These are phyloP conservation scores for Hirtodrosophila histrioides DNA, from an alignment of 2,888 invertebrate species.

Conservation along the genomic window DNA sequence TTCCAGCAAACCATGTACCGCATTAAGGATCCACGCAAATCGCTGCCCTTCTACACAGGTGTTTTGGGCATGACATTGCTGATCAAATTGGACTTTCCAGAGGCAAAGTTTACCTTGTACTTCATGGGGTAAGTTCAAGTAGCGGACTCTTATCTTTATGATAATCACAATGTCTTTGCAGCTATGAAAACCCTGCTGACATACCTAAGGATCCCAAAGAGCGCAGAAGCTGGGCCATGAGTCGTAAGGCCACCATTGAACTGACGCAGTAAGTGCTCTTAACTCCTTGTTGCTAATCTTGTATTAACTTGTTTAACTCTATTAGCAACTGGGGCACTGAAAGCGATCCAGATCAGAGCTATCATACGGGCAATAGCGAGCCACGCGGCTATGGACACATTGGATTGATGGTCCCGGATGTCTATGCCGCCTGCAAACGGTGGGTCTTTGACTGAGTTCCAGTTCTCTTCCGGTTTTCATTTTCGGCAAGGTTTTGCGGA, in stretches of 20 bases:
- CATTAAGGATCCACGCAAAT: slow-evolving; percentile 95
- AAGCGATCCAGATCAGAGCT: slow-evolving; percentile 89
- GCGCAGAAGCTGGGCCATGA: slow-evolving; percentile 91
- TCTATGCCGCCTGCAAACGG: slow-evolving; percentile 92
- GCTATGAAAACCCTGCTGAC: slow-evolving; percentile 90
- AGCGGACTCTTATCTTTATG: slow-evolving; percentile 21
- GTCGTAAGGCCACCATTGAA: slow-evolving; percentile 94
- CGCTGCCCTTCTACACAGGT: slow-evolving; percentile 95
- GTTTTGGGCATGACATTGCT: slow-evolving; percentile 96
- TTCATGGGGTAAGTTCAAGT: slow-evolving; percentile 89
- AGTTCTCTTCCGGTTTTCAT: too few relatives aligned
- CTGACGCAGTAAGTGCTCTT: slow-evolving; percentile 92
- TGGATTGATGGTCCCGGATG: slow-evolving; percentile 95
- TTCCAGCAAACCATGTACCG: slow-evolving; percentile 99
- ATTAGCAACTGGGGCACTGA: slow-evolving; percentile 97
- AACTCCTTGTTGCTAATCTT: neutral
- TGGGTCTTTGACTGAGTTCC: slow-evolving; percentile 23
- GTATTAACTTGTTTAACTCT: neutral
- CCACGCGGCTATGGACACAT: slow-evolving; percentile 97
- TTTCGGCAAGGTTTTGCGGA: too few relatives aligned
- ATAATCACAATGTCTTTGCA: slow-evolving; percentile 28
- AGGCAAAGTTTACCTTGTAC: slow-evolving; percentile 95
- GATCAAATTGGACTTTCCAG: slow-evolving; percentile 94
- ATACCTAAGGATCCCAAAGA: slow-evolving; percentile 90
- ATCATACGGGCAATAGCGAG: slow-evolving; percentile 96